Evolutionary conservation across 2,797 vertebrate species (phyloP).

Genomic region (Morelia viridis): DNA sequence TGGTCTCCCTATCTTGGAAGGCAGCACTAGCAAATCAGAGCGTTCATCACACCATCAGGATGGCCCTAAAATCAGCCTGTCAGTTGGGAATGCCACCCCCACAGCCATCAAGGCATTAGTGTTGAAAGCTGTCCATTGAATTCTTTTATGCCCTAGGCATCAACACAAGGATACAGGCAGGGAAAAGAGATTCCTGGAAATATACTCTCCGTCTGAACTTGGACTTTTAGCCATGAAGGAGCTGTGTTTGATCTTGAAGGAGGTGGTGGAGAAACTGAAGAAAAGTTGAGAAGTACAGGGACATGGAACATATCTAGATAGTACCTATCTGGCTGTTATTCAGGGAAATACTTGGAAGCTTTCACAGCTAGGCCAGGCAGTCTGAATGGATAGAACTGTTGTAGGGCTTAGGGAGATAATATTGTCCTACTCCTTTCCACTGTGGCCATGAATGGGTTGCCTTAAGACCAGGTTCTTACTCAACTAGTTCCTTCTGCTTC

Average conservation of each 20-base stretch:
- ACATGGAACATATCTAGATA: not conserved
- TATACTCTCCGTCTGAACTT: not conserved
- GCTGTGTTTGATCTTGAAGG: not conserved
- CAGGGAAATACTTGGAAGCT: not conserved
- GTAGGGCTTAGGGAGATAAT: not conserved
- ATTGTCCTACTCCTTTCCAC: no score
- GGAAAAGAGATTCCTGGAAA: not conserved
- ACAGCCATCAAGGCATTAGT: slow-evolving; percentile 70
- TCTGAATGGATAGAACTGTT: not conserved
- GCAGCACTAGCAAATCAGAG: slow-evolving; percentile 84
- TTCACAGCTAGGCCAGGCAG: not conserved
- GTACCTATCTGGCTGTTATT: not conserved
- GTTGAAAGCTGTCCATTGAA: slow-evolving; percentile 9
- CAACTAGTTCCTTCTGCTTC: not conserved
- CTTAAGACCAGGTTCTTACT: no score
- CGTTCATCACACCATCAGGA: slow-evolving; percentile 77
- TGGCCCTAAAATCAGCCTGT: slow-evolving; percentile 77
- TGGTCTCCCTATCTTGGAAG: slow-evolving; percentile 78
- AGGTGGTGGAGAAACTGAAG: not conserved
- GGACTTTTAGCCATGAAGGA: not conserved
- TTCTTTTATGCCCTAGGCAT: no score
- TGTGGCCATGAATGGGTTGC: not conserved
- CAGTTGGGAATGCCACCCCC: slow-evolving; percentile 75
- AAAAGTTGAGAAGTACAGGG: no score
- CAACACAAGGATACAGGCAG: not conserved